phyloP scores from a whole-genome alignment of 1,140 invertebrate species.

The Danaus plexippus region DNA sequence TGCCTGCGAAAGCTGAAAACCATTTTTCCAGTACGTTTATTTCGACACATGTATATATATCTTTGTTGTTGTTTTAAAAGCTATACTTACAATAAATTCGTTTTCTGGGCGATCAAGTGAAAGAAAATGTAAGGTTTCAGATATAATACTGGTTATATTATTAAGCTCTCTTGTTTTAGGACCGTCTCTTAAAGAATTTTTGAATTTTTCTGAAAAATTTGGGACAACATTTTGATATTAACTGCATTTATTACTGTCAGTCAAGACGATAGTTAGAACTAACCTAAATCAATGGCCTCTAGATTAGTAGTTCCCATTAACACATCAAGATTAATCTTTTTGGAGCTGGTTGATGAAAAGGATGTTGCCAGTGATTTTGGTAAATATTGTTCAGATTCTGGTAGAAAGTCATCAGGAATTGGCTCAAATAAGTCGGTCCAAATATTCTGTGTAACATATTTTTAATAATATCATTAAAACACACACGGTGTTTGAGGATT shows the following conservation, averaged over 20 bases:
- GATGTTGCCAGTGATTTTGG: constrained; percentile 64
- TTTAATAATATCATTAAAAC: constrained; percentile 11
- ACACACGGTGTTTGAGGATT: constrained; percentile 59
- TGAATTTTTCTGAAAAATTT: too few species aligned
- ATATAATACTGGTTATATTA: too few species aligned
- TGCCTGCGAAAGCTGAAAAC: constrained; percentile 34
- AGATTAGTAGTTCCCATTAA: constrained; percentile 75
- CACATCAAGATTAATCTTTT: constrained; percentile 38
- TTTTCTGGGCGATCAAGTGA: constrained; percentile 29
- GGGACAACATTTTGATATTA: too few species aligned
- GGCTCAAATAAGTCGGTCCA: constrained; percentile 73
- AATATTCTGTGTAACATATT: constrained; percentile 56
- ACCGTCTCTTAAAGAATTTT: too few species aligned
- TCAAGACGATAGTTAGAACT: too few species aligned
- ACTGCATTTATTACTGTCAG: too few species aligned
- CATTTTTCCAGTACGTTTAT: constrained; percentile 15
- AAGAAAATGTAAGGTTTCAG: constrained; percentile 13
- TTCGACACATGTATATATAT: too few species aligned
- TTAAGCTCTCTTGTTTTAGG: too few species aligned
- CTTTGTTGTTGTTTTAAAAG: too few species aligned
- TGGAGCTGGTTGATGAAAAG: constrained; percentile 32
- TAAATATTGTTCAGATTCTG: constrained; percentile 71
- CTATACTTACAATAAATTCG: too few species aligned
- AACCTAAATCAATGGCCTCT: constrained; percentile 69
- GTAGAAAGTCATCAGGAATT: constrained; percentile 73